Base-by-base conservation (phyloP, 2,797 vertebrate species). In the Arctocebus calabarensis region DNA sequence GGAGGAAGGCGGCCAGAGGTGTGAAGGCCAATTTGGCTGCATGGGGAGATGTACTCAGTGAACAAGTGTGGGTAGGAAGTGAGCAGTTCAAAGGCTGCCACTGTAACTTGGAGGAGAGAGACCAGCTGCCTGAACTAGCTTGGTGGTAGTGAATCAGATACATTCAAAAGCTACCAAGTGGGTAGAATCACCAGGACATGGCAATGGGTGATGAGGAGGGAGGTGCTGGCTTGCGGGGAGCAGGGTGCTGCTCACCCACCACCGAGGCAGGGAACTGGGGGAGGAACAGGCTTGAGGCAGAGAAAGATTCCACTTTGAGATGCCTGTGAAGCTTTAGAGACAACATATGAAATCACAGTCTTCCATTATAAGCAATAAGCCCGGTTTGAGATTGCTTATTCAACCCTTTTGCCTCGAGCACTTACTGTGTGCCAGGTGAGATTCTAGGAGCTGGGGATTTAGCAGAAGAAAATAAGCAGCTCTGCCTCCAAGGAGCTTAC, bases 201-300 rank as follows among this genome's bases (percentile, higher is more conserved):
- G 11, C 22, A 29, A n/a, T 12, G 37, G 27, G 9, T 25, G 27
- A 66, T 27, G 14, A 79, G 64, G 62, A 64, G 55, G 68, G 23
- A 66, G 19, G 27, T 22, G 43, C 8, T 52, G 55, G 43, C 43
- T 13, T 37, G 55, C 16, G 7, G 7, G 2, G 61, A 16, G 17
- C 34, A n/a, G 17, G 45, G 3, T 20, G 4, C 43, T 52, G 23
- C 22, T 4, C 25, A 3, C 19, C 16, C 29, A 25, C 34, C 0
- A 25, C 34, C 0, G 14, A 37, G 25, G 13, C 5, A 0, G 7
- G 23, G 6, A 29, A 57, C 4, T 40, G 0, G 5, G 29, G 9
- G 12, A 82, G 16, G 52, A 57, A 10, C 7, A 32, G 20, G 17
- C 45, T 73, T 37, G 73, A 74, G 43, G 84, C 62, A 68, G 45